phyloP scores from a whole-genome alignment of 2,797 vertebrate genomes.

The Xerus rutilus region DNA sequence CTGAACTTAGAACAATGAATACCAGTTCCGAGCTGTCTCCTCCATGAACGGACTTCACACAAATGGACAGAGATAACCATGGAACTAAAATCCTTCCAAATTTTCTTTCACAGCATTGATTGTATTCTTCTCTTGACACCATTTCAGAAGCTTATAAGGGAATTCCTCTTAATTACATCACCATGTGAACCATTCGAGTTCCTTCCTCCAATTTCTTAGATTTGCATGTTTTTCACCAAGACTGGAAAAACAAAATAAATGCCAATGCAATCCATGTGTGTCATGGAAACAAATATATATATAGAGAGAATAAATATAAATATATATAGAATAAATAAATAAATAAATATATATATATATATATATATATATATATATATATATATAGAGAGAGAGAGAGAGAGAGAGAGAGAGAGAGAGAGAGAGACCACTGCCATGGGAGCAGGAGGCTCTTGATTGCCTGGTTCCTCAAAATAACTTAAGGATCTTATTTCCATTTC shows the following conservation, averaged over 20 bases:
- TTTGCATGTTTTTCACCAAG: not conserved
- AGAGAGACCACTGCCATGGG: not conserved
- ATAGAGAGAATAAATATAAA: accelerated
- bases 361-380: too few relatives aligned
- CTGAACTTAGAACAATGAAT: not conserved
- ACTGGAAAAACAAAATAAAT: not conserved
- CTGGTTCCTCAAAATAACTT: not conserved
- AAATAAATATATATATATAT: too few relatives aligned
- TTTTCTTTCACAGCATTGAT: not conserved
- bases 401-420: too few relatives aligned
- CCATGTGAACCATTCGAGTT: not conserved
- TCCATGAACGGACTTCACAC: not conserved
- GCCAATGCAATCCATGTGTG: not conserved
- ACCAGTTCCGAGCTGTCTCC: not conserved
- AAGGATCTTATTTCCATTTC: not conserved
- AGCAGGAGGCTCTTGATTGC: not conserved
- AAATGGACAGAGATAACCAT: not conserved
- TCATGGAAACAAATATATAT: not conserved
- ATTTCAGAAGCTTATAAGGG: not conserved
- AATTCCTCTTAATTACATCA: not conserved
- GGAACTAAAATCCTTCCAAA: not conserved
- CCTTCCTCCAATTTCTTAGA: not conserved
- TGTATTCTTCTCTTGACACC: not conserved
- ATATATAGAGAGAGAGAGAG: too few relatives aligned
- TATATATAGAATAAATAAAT: too few relatives aligned